These are phyloP conservation scores for Aegithalos caudatus DNA, from an alignment of 2,113 vertebrate genomes.

Conservation along the genomic window DNA sequence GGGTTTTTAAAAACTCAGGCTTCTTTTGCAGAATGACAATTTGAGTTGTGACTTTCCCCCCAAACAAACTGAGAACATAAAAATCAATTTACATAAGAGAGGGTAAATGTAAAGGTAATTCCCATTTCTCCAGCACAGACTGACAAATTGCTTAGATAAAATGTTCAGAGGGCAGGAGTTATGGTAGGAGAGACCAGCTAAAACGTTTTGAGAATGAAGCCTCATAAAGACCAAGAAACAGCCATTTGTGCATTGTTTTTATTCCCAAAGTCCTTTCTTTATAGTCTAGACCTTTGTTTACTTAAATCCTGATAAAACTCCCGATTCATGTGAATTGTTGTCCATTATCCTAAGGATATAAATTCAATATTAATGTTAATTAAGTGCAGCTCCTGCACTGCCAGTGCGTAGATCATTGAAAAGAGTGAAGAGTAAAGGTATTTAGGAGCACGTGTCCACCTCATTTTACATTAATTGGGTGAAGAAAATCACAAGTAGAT, in stretches of 20 bases:
- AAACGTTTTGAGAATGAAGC: slow-evolving; percentile 5
- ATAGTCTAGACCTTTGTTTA: background rate
- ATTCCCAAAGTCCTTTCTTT: background rate
- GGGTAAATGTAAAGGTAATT: background rate
- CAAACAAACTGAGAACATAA: background rate
- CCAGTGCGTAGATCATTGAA: background rate
- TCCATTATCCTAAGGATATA: background rate
- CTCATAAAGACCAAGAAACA: background rate
- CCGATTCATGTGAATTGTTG: background rate
- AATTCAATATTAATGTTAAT: background rate
- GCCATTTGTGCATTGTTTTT: background rate
- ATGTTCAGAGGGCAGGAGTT: slow-evolving; percentile 19
- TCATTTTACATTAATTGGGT: background rate
- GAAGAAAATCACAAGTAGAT: background rate
- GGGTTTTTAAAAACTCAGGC: slow-evolving; percentile 11
- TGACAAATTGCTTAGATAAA: background rate
- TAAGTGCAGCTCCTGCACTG: background rate
- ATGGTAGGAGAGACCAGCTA: background rate
- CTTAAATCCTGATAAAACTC: background rate
- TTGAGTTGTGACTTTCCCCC: background rate
- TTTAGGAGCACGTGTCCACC: background rate
- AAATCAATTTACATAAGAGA: slow-evolving; percentile 15
- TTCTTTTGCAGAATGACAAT: slow-evolving; percentile 35
- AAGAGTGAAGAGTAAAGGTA: background rate
- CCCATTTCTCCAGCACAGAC: background rate